Evolutionary conservation across 2,797 vertebrate species (phyloP), one percentile per base, ranked within the genome.

Genomic region (Xenopus petersii): DNA sequence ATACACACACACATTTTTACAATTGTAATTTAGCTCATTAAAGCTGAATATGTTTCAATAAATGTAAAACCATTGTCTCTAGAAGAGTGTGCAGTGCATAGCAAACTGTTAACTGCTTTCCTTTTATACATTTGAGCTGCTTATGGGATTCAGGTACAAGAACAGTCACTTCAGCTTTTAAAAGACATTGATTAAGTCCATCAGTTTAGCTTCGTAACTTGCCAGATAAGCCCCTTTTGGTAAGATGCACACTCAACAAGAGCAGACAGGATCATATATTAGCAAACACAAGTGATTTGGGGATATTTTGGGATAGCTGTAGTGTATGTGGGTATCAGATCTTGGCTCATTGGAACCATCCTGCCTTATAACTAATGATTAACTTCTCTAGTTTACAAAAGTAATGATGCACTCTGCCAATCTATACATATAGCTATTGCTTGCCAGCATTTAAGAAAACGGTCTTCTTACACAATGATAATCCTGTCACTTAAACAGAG

Each of bases 401-500:
- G 56, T 70, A 47, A 46, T 26, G 17, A 10, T 60, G 17, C 6
- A 60, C 9, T 33, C 42, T 47, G 49, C 24, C 68, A 70, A 36
- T 10, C 17, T 42, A 60, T 70, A 47, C n/a, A 56, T 69, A 54
- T 70, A 56, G 8, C 48, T 64, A 47, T 64, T 15, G 24, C 64
- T 59, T 64, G 54, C 16, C 68, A 65, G 68, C 68, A 71, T 61
- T 21, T 74, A 21, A 17, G 42, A 51, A 70, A 47, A 54, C 5
- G 13, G 48, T 66, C 55, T 33, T 17, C 64, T 65, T 3, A 36
- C 12, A 59, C n/a, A 65, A 47, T 74, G 46, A 65, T 74, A 83
- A 86, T 86, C 83, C 88, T 89, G 89, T 90, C 87, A 87, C 66
- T 81, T 81, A 91, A 90, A 87, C 84, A 72, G 85, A 68, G 85